phyloP scores from a whole-genome alignment of 1,140 invertebrate genomes.

The Drosophila kepulauana region DNA sequence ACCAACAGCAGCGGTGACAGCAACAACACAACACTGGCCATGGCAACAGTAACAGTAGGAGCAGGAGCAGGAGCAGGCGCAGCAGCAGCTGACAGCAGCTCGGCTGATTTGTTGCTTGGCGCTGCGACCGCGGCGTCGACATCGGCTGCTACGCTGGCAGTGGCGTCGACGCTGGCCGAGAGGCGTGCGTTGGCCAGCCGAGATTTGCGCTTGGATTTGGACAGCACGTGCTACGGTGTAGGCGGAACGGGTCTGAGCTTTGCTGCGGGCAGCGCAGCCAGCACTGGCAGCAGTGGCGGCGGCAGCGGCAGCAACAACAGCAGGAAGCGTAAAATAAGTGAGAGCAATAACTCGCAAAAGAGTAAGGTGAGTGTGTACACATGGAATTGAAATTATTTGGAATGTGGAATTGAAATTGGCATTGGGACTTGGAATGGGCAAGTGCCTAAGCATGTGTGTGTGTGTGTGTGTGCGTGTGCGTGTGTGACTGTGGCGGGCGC shows the following conservation, averaged over 20 bases:
- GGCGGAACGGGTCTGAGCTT: slow-evolving; percentile 72
- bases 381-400: slow-evolving; percentile 30
- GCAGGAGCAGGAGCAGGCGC: slow-evolving; percentile 41
- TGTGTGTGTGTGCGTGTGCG: neutral
- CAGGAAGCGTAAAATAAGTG: slow-evolving; percentile 86
- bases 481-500: slow-evolving; percentile 21
- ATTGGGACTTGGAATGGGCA: neutral
- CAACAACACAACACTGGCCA: neutral
- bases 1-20: neutral
- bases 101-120: slow-evolving; percentile 38
- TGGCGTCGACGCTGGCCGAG: slow-evolving; percentile 69
- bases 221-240: slow-evolving; percentile 75
- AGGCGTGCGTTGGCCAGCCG: slow-evolving; percentile 63
- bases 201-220: slow-evolving; percentile 79
- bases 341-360: slow-evolving; percentile 82
- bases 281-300: slow-evolving; percentile 63
- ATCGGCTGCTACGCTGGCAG: slow-evolving; percentile 61
- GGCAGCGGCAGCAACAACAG: slow-evolving; percentile 66
- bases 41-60: slow-evolving; percentile 2
- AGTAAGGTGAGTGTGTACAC: slow-evolving; percentile 73
- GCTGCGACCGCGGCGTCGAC: slow-evolving; percentile 40
- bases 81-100: neutral
- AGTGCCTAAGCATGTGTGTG: neutral
- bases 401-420: slow-evolving; percentile 21
- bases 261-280: slow-evolving; percentile 45